Evolutionary conservation across 2,888 invertebrate genomes (phyloP).

Genomic region (Amitus sp.): DNA sequence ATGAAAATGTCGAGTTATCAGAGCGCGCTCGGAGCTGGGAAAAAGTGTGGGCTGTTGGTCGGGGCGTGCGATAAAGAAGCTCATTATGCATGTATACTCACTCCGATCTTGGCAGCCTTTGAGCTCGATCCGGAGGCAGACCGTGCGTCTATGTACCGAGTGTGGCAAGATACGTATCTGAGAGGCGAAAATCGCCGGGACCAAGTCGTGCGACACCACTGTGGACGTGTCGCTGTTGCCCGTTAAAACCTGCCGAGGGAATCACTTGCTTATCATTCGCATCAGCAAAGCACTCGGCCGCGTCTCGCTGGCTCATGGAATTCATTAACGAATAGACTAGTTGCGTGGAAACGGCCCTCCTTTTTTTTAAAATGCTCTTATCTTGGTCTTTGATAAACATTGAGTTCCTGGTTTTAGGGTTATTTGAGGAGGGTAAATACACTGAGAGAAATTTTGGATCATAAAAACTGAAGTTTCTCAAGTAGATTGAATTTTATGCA

Average conservation of each 20-base stretch:
- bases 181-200: slow-evolving; percentile 78
- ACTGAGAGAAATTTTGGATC: too few species aligned
- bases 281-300: slow-evolving; percentile 9
- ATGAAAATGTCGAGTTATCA: not conserved
- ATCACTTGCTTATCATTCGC: slow-evolving; percentile 16
- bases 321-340: slow-evolving; percentile 7
- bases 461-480: too few species aligned
- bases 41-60: slow-evolving; percentile 9
- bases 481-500: too few species aligned
- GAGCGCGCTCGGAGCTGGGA: not conserved
- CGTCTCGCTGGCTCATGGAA: slow-evolving; percentile 4
- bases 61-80: slow-evolving; percentile 10
- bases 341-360: not conserved
- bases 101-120: slow-evolving; percentile 78
- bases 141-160: slow-evolving; percentile 76
- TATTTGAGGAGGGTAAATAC: too few species aligned
- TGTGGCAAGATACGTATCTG: slow-evolving; percentile 79
- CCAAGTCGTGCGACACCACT: slow-evolving; percentile 73
- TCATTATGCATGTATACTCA: slow-evolving; percentile 61
- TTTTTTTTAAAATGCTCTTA: not conserved
- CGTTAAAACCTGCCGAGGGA: slow-evolving; percentile 71
- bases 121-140: slow-evolving; percentile 80
- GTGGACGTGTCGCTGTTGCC: slow-evolving; percentile 81
- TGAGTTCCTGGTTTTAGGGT: slow-evolving; percentile 4
- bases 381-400: slow-evolving; percentile 10